Evolutionary conservation across 2,797 vertebrate species (phyloP), one percentile per base, ranked within the genome.

Genomic region (Chelonia mydas): DNA sequence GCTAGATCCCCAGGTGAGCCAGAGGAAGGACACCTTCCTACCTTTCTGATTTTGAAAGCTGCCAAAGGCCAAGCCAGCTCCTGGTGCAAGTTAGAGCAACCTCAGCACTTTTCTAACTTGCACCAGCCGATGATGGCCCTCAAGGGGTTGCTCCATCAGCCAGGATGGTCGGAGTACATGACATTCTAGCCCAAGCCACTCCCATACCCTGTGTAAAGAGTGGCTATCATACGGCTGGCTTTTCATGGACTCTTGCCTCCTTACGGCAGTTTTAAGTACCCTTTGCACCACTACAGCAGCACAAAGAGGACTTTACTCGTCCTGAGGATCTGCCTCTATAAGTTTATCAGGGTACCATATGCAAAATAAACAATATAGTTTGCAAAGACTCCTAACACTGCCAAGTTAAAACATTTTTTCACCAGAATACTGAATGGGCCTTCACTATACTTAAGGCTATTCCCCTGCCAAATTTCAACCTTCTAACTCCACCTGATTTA

Each of bases 331-430:
- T 25, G 86, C 57, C 5, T 15, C 51, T 79, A 6, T 33, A 5
- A 2, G 5, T 61, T 93, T 79, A 51, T 16, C 16, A n/a, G 80
- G 65, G 55, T 50, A 72, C 79, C 45, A 27, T 7, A 1, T 54
- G 45, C 13, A 51, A 5, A 84, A 49, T 49, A 84, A 19, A 0
- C 57, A 72, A 21, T 28, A 55, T 77, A 2, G 50, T 92, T 84
- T 47, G 23, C 33, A 76, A 45, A 83, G 53, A 19, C 17, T 83
- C 16, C 7, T 9, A 80, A 37, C 0, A 0, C 61, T n/a, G 27
- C 19, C 28, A 81, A 83, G 51, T 7, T 49, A 77, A 0, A 65
- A 16, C 53, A 91, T 81, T 47, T 7, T 54, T 90, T 88, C 7
- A 49, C 6, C 81, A 90, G 91, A 83, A 76, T 6, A 31, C 0